phyloP scores from a whole-genome alignment of 1,140 invertebrate genomes.

The Pectinophora gossypiella region DNA sequence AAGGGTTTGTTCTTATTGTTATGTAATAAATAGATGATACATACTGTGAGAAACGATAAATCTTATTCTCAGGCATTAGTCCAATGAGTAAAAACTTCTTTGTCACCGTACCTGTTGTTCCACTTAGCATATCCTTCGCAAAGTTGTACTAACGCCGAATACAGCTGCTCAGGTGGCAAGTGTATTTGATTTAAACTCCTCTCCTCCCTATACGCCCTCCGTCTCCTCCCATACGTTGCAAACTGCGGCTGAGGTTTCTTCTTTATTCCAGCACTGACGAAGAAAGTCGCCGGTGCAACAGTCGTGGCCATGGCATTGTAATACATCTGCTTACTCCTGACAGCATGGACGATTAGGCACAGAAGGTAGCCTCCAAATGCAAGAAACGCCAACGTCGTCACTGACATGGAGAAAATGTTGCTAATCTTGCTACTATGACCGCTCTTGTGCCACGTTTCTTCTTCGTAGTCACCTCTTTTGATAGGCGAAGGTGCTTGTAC shows the following conservation, averaged over 20 bases:
- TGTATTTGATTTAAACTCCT: conserved; percentile 33
- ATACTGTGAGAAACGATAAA: no score
- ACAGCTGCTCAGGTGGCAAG: conserved; percentile 69
- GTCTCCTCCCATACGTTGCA: conserved; percentile 55
- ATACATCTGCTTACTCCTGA: conserved; percentile 72
- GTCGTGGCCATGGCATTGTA: conserved; percentile 38
- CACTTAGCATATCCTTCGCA: conserved; percentile 76
- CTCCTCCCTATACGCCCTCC: conserved; percentile 31
- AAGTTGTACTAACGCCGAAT: conserved; percentile 65
- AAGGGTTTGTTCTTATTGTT: no score
- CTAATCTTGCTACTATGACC: conserved; percentile 73
- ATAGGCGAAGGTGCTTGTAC: conserved; percentile 50
- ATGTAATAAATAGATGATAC: no score
- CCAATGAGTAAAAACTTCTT: no score
- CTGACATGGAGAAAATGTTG: conserved; percentile 82
- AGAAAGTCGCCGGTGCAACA: conserved; percentile 42
- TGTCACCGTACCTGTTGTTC: conserved; percentile 32
- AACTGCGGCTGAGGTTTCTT: conserved; percentile 58
- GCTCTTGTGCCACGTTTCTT: conserved; percentile 59
- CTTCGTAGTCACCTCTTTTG: conserved; percentile 60
- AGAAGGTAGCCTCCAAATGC: conserved; percentile 87
- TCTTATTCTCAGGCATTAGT: no score
- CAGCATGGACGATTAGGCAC: conserved; percentile 82
- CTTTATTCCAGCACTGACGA: conserved; percentile 64
- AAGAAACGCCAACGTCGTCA: conserved; percentile 84